These are phyloP conservation scores for Orchestia grillus DNA, from an alignment of 1,140 invertebrate species.

Conservation along the genomic window DNA sequence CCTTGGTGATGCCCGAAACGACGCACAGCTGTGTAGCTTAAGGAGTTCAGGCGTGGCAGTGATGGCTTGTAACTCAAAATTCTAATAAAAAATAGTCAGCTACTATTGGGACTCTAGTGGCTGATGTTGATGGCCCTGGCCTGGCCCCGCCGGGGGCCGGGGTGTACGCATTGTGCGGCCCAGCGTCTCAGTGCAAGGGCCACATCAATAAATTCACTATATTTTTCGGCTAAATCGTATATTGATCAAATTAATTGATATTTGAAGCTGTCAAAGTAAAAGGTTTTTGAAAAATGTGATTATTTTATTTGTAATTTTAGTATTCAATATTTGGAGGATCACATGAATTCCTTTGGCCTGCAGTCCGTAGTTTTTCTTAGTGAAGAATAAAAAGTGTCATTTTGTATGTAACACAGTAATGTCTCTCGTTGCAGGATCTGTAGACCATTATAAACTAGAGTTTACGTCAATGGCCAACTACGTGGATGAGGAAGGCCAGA, in stretches of 20 bases:
- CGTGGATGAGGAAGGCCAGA: constrained; percentile 61
- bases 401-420: neutral
- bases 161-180: too few species aligned
- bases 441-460: constrained; percentile 64
- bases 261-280: too few species aligned
- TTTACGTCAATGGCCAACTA: constrained; percentile 60
- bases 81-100: neutral
- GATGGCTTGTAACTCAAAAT: neutral
- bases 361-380: neutral
- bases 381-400: neutral
- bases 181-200: neutral
- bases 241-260: neutral
- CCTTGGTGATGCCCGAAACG: too few species aligned
- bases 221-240: neutral
- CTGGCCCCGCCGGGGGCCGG: too few species aligned
- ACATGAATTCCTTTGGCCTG: neutral
- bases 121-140: neutral
- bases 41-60: too few species aligned
- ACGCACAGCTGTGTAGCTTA: too few species aligned
- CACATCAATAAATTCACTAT: neutral
- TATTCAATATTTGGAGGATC: too few species aligned
- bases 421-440: constrained; percentile 20
- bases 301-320: too few species aligned
- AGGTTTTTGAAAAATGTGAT: too few species aligned
- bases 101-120: neutral